Conservation (phyloP, 2,888 invertebrate species). For the Seira ritae region DNA sequence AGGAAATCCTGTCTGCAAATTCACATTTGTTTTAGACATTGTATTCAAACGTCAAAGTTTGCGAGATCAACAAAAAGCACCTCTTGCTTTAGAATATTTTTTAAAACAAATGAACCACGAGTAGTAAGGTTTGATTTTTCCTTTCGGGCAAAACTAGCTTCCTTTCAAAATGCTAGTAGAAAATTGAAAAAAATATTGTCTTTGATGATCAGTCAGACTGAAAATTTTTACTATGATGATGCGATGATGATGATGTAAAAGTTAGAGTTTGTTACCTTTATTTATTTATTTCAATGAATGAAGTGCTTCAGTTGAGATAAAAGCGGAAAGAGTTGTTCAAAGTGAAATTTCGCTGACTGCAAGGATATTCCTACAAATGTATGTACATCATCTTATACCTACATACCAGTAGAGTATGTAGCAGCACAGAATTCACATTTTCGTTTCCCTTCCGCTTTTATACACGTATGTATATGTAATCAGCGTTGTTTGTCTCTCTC, state of each 20-base stretch:
- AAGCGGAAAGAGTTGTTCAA: not conserved
- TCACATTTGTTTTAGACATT: too few species aligned
- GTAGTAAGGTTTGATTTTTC: not conserved
- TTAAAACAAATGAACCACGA: slow-evolving; percentile 8
- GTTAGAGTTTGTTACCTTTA: slow-evolving; percentile 13
- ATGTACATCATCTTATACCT: not conserved
- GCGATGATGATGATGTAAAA: not conserved
- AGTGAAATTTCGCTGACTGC: not conserved
- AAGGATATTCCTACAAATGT: not conserved
- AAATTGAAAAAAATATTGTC: not conserved
- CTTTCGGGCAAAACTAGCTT: not conserved
- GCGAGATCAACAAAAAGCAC: not conserved
- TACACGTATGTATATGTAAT: not conserved
- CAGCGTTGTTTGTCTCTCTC: slow-evolving; percentile 8
- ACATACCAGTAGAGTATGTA: not conserved
- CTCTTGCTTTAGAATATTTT: not conserved
- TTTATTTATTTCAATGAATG: not conserved
- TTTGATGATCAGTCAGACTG: not conserved
- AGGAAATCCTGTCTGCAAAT: too few species aligned
- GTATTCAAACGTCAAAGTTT: too few species aligned
- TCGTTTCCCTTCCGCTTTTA: not conserved
- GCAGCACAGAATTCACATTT: not conserved
- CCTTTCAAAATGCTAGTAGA: not conserved
- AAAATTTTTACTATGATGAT: not conserved
- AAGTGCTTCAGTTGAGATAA: not conserved